Evolutionary conservation across 2,797 vertebrate genomes (phyloP).

Genomic region (Parotocinclus haroldoi): DNA sequence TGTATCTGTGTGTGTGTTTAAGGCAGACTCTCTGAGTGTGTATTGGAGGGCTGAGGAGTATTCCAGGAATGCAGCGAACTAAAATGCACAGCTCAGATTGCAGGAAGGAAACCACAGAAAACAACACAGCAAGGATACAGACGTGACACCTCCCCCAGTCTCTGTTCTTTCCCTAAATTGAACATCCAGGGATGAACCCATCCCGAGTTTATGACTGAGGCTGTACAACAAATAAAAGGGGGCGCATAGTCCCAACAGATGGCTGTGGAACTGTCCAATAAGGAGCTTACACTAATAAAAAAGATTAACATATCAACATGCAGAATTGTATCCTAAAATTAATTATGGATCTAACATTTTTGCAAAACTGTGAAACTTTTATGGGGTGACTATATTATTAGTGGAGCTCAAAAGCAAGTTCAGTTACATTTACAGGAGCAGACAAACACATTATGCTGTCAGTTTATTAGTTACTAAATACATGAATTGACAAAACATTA

Average conservation of each 20-base stretch:
- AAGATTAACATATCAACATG: no score
- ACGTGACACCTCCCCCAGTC: constrained; percentile 15
- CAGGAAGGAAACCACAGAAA: constrained; percentile 49
- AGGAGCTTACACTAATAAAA: no score
- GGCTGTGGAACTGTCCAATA: background rate
- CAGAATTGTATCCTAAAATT: constrained; percentile 29
- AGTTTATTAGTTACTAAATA: no score
- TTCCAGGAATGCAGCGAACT: constrained; percentile 48
- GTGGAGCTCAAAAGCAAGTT: background rate
- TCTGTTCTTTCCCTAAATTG: constrained; percentile 9
- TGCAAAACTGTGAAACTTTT: background rate
- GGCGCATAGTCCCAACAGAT: background rate
- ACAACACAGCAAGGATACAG: constrained; percentile 40
- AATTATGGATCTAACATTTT: background rate
- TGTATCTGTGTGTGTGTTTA: background rate
- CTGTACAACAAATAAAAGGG: background rate
- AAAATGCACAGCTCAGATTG: constrained; percentile 50
- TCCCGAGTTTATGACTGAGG: background rate
- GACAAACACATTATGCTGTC: no score
- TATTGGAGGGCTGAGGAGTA: constrained; percentile 25
- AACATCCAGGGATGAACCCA: constrained; percentile 3
- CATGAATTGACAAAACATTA: no score
- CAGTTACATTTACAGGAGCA: no score
- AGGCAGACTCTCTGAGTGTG: constrained; percentile 9
- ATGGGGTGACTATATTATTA: background rate